phyloP scores from a whole-genome alignment of 2,113 vertebrate genomes.

The Theristicus caerulescens region DNA sequence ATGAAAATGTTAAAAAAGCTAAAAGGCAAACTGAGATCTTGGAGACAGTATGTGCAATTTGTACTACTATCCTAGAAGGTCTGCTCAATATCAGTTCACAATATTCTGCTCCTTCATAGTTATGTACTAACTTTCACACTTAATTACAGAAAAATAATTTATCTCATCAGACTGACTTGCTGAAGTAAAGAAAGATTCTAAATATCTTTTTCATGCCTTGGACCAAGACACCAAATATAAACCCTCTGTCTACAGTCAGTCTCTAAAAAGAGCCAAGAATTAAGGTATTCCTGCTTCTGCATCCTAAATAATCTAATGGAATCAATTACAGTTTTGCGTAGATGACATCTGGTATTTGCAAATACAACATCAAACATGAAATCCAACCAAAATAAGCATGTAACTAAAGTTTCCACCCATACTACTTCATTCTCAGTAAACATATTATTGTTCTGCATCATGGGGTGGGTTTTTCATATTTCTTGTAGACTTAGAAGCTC shows the following conservation, averaged over 20 bases:
- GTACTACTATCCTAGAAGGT: not conserved
- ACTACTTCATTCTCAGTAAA: not conserved
- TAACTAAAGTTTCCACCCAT: not conserved
- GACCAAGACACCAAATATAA: constrained; percentile 23
- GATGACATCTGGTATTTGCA: constrained; percentile 42
- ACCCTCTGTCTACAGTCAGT: not conserved
- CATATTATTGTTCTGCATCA: not conserved
- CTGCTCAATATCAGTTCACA: not conserved
- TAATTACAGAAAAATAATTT: not conserved
- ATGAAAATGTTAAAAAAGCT: not conserved
- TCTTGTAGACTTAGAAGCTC: not conserved
- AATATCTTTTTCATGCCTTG: not conserved
- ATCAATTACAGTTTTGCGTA: constrained; percentile 34
- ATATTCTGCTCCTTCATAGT: not conserved
- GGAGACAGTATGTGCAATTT: not conserved
- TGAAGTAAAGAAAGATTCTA: constrained; percentile 5
- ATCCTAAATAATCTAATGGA: constrained; percentile 36
- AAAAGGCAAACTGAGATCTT: not conserved
- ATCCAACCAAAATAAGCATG: constrained; percentile 18
- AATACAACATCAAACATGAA: constrained; percentile 9
- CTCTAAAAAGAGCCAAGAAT: constrained; percentile 36
- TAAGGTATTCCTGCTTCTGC: constrained; percentile 33
- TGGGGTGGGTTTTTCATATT: not conserved
- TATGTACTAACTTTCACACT: not conserved
- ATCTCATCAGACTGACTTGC: not conserved